phyloP scores from a whole-genome alignment of 2,888 invertebrate genomes.

The Nesidiocoris tenuis region DNA sequence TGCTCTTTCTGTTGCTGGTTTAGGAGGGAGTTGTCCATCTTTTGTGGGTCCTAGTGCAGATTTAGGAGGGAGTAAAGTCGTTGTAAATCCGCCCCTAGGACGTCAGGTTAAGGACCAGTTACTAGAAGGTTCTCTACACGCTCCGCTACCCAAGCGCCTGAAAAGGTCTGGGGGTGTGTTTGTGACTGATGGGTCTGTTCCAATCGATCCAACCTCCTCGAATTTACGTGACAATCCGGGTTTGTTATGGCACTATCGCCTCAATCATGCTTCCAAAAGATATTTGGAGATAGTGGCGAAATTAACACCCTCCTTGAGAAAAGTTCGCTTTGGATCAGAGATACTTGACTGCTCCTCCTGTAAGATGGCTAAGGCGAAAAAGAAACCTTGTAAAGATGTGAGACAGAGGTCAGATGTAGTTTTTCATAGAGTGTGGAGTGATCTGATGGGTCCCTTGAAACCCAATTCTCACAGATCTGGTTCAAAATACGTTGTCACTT shows the following conservation, averaged over 20 bases:
- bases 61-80: neutral
- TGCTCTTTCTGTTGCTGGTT: neutral
- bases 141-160: neutral
- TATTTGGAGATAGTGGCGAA: neutral
- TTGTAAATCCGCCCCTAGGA: neutral
- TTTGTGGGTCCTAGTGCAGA: too few relatives aligned
- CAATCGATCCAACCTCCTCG: neutral
- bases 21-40: neutral
- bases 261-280: conserved; percentile 13
- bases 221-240: conserved; percentile 18
- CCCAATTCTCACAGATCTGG: conserved; percentile 1
- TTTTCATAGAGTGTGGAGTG: conserved; percentile 9
- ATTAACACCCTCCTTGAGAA: neutral
- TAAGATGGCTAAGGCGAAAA: conserved; percentile 1
- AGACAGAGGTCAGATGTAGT: neutral
- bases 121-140: neutral
- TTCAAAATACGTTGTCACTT: conserved; percentile 11
- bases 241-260: conserved; percentile 14
- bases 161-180: neutral
- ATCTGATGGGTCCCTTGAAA: conserved; percentile 22
- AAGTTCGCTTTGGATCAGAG: conserved; percentile 1
- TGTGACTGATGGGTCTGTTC: neutral
- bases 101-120: too few relatives aligned
- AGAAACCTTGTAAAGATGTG: conserved; percentile 1
- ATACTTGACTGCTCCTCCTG: neutral